Base-by-base conservation (phyloP, 2,113 vertebrate species). In the Corvus moneduloides region DNA sequence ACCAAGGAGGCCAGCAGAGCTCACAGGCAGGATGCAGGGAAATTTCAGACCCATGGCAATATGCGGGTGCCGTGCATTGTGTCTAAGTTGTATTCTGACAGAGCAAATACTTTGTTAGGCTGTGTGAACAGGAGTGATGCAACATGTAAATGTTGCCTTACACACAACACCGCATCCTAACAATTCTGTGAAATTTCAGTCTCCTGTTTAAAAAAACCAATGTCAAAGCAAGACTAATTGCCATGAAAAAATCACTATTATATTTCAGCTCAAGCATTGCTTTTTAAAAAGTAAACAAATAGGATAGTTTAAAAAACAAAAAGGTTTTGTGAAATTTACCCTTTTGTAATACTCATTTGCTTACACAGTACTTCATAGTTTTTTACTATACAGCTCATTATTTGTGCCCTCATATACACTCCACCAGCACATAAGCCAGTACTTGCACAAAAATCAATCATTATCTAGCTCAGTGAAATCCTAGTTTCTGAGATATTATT, bases 1-100 rank as follows among this genome's bases (percentile, higher is more conserved):
- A 49, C 48, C 9, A 16, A 56, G 62, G 9, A 66, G 32, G 67
- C 32, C 39, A 52, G 43, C 23, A 90, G 48, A 67, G 32, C 30
- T 67, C 61, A 44, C 27, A 73, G 27, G 30, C 37, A 84, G 62
- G 56, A 82, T 7, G 11, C 7, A 32, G 17, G 16, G 48, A 62
- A n/a, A 84, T 67, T 78, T 72, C 52, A 63, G 33, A 56, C 7
- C 7, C 24, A 48, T 10, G 0, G 54, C 30, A 91, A 48, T 7
- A 69, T 0, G 0, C 11, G 58, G 23, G 39, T 63, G 23, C 14
- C 19, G 10, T 7, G 24, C 22, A 49, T 44, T 41, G 52, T 33
- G 6, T 33, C 11, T 18, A 35, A 89, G 55, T 23, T 73, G 28
- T 68, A 37, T 23, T 94, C 46, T 77, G n/a, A 89, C 18, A 68